Evolutionary conservation across 2,888 invertebrate species (phyloP), one percentile per base, ranked within the genome.

Genomic region (Lacanobia wlatinum): DNA sequence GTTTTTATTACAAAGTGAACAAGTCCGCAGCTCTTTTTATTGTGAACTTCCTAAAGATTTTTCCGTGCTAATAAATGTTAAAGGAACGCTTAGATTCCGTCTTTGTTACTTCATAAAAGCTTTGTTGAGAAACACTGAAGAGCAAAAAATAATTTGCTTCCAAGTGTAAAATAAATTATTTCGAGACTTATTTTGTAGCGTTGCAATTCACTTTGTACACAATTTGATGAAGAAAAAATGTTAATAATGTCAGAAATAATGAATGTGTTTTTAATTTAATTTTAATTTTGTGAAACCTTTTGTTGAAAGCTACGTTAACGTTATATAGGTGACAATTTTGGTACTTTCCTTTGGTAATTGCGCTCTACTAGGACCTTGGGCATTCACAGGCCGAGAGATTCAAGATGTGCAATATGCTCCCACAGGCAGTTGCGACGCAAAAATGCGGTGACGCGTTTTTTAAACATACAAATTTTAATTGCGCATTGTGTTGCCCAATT

Each of bases 1-100:
- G 34, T 50, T 64, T 62, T 53, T 21, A 58, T 16, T 48, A 34
- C 50, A 40, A 56, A 73, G 50, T 61, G 50, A 46, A 23, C 53
- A 34, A 74, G 48, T n/a, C 18, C 21, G 52, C 16, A 40, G 56
- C 10, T 58, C 21, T n/a, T 75, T 73, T 53, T 52, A 43, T 34
- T 64, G 23, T 63, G 21, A 18, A 46, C 0, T 52, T 28, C 12
- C 1, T 48, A 34, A 40, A 76, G 52, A 68, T 63, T 59, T 74
- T 65, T 48, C 56, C 1, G 21, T 34, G 28, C 1, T 2, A 53
- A 74, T 40, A 62, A 75, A 63, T 63, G 21, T 28, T 38, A 48
- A 74, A 74, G 23, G n/a, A 63, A 68, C 1, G 2, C 21, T 62
- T 28, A 16, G 9, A 43, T 10, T 23, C 8, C 10, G 9, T 12